Conservation (phyloP, 2,113 vertebrate genomes). For the Vireo altiloquus region DNA sequence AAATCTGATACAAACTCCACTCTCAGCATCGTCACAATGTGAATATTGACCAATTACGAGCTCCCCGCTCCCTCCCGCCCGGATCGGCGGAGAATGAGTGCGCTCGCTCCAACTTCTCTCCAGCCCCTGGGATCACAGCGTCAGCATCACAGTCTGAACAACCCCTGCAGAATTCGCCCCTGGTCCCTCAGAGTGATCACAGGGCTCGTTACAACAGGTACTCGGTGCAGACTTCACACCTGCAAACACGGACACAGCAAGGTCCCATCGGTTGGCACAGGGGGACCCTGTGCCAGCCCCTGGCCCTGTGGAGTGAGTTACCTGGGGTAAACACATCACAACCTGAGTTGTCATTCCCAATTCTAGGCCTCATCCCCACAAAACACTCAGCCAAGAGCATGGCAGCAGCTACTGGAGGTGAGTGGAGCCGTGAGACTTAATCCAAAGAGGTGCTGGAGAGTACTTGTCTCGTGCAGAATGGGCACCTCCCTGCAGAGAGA, state of each 20-base stretch:
- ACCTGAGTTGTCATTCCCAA: accelerated
- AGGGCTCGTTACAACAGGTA: accelerated
- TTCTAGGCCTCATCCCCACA: background rate
- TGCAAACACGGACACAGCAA: accelerated
- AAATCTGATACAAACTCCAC: background rate
- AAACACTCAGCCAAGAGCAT: background rate
- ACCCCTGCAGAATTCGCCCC: background rate
- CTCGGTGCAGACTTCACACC: background rate
- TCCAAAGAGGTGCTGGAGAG: background rate
- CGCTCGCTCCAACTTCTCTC: accelerated
- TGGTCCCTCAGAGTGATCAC: accelerated
- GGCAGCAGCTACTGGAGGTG: background rate
- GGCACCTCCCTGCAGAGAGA: accelerated
- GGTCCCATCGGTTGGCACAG: accelerated
- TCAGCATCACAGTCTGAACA: background rate
- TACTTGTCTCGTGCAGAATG: accelerated
- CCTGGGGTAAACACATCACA: accelerated
- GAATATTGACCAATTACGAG: background rate
- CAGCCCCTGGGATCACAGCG: background rate
- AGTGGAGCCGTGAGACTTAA: background rate
- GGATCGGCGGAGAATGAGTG: accelerated
- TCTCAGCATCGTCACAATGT: background rate
- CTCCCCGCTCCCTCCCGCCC: background rate
- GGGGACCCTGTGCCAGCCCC: background rate
- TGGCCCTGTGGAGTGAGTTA: background rate